These are phyloP conservation scores for Agrochola macilenta DNA, from an alignment of 2,888 invertebrate species.

Conservation along the genomic window DNA sequence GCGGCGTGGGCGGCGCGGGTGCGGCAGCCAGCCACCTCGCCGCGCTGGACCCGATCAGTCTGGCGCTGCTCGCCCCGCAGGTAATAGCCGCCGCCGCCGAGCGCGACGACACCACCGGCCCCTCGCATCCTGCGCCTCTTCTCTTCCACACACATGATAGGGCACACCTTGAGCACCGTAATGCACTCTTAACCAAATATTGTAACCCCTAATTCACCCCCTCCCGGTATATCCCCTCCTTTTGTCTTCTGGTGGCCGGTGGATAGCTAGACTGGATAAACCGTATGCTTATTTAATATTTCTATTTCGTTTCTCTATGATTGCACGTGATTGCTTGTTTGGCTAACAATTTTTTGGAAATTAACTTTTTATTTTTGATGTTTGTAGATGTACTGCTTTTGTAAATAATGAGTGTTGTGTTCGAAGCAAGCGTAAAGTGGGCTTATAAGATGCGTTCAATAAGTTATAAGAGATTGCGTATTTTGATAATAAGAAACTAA, in stretches of 20 bases:
- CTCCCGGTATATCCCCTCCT: constrained; percentile 70
- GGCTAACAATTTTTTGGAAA: constrained; percentile 73
- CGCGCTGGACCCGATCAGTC: constrained; percentile 90
- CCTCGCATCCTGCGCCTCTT: constrained; percentile 58
- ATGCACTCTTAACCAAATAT: constrained; percentile 48
- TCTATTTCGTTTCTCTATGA: constrained; percentile 73
- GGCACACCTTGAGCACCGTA: constrained; percentile 62
- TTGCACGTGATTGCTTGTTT: constrained; percentile 85
- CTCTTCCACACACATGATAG: constrained; percentile 44
- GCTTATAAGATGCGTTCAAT: constrained; percentile 44
- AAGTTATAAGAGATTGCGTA: constrained; percentile 34
- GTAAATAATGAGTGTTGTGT: constrained; percentile 52
- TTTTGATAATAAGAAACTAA: constrained; percentile 44
- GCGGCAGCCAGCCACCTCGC: constrained; percentile 90
- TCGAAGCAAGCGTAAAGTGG: constrained; percentile 58
- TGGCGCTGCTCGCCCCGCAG: constrained; percentile 90
- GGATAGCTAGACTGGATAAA: constrained; percentile 83
- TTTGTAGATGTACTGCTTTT: constrained; percentile 62
- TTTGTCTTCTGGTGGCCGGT: constrained; percentile 83
- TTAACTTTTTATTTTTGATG: constrained; percentile 42
- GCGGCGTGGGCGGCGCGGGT: constrained; percentile 90
- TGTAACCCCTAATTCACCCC: constrained; percentile 54
- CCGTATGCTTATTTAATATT: constrained; percentile 85
- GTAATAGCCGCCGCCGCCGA: constrained; percentile 79
- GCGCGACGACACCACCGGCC: constrained; percentile 77